These are phyloP conservation scores for Mesopsocus fuscifrons DNA, from an alignment of 2,888 invertebrate genomes.

Conservation along the genomic window DNA sequence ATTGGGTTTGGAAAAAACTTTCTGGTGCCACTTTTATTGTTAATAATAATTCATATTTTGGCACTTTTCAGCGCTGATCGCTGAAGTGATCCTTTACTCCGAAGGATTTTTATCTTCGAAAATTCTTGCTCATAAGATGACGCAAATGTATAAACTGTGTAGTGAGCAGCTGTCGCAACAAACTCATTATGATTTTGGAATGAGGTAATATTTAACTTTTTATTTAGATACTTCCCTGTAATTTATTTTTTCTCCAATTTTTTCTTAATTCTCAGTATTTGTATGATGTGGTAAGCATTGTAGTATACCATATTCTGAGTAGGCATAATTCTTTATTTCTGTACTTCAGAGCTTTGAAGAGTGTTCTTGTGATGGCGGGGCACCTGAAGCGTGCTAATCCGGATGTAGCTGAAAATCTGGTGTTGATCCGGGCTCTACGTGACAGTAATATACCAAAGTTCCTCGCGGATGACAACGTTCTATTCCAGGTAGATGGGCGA, in stretches of 20 bases:
- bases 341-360: slow-evolving; percentile 58
- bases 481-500: slow-evolving; percentile 58
- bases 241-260: no score
- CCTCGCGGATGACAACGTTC: slow-evolving; percentile 58
- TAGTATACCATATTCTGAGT: no score
- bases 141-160: slow-evolving; percentile 79
- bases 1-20: no score
- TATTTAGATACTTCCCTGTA: no score
- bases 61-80: slow-evolving; percentile 45
- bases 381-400: slow-evolving; percentile 69
- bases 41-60: no score
- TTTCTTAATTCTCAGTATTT: no score
- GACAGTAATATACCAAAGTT: slow-evolving; percentile 87
- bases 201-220: slow-evolving; percentile 30
- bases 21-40: no score
- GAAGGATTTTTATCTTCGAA: slow-evolving; percentile 84
- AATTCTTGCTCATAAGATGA: slow-evolving; percentile 76
- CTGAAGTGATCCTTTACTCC: slow-evolving; percentile 82
- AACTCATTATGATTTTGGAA: slow-evolving; percentile 83
- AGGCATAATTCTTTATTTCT: slow-evolving; percentile 9
- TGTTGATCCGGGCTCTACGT: slow-evolving; percentile 63
- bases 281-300: no score
- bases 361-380: slow-evolving; percentile 84
- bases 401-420: slow-evolving; percentile 65
- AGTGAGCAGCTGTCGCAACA: slow-evolving; percentile 83